Base-by-base conservation (phyloP, 2,797 vertebrate species). In the Xiphorhynchus erythropygius region DNA sequence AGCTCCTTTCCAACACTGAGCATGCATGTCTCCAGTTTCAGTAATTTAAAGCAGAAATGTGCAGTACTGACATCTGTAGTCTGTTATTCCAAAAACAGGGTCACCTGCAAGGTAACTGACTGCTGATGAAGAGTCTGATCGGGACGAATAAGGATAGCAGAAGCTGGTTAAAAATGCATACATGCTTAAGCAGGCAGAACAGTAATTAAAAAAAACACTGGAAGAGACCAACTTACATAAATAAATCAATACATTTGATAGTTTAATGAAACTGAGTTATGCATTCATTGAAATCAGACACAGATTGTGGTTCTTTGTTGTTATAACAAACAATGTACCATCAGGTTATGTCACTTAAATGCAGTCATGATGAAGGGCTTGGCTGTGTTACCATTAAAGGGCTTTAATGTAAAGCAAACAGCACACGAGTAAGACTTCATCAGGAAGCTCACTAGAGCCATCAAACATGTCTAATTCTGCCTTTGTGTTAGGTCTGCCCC, bases 291-390 rank as follows among this genome's bases (percentile, higher is more conserved):
- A 78, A 78, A 81, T 75, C 15, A 41, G 50, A 35, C 12, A 37
- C 5, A 1, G 5, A 22, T 21, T 35, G 6, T 33, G 5, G 25
- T 68, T 68, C 18, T 76, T 46, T n/a, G 35, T 44, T 3, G 0
- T 41, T 68, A 5, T 3, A 77, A 52, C 8, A 32, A 50, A 18
- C 24, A 47, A 41, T 35, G 11, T 33, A 30, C 37, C 10, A 35
- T 8, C 28, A 68, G 10, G 23, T 52, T 68, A 41, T 33, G 30
- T 35, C 24, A 57, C 11, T 57, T 30, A 39, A 79, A 44, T 8
- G 28, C 27, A 73, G 16, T 12, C 0, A 1, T 42, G 18, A 17
- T 18, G 17, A n/a, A n/a, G 2, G 7, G 10, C 37, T 53, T 18
- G 13, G 24, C 39, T 42, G 19, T 16, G 10, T 35, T 41, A 47